Evolutionary conservation across 2,888 invertebrate genomes (phyloP), one percentile per base, ranked within the genome.

Genomic region (Thereva nobilitata): DNA sequence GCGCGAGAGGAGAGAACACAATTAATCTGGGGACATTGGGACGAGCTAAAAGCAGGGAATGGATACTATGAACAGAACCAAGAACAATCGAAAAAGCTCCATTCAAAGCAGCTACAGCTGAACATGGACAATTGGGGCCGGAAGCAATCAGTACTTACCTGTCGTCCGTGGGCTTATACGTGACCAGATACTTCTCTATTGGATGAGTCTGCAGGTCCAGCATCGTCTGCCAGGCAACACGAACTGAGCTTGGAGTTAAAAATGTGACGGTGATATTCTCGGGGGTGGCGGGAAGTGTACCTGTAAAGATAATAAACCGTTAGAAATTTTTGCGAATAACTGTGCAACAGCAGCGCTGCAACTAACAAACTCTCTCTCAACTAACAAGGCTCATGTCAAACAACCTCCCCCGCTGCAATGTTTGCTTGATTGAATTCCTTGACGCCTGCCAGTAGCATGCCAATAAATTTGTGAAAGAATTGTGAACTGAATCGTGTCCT

Each of bases 211-310:
- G 78, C 74, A 89, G 85, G 75, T 91, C 90, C 72, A 89, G 86
- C 74, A 90, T 88, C 68, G 91, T 92, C 73, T 90, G 90, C 93
- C 94, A 94, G 72, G 91, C 91, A 47, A 94, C 91, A 74, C 89
- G 86, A 72, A 93, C 92, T 56, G 93, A 91, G 71, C 91, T 90
- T 52, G 93, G 91, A 79, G 89, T 92, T 70, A 93, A 84, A 79
- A 93, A 93, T 77, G 91, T 91, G 74, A 94, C 90, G 56, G 93
- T 93, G 81, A 94, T 91, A 80, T 94, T 94, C 82, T 93, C 92
- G 66, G 93, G 93, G 73, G 86, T 87, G 73, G 89, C 87, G 78
- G 87, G 86, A 82, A 91, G 89, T 80, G 92, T 90, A 83, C 91
- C 92, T 92, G 82, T 0, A 80, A 76, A 71, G 68, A 74, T 67